phyloP scores from a whole-genome alignment of 2,797 vertebrate species.

The Acipenser oxyrinchus region DNA sequence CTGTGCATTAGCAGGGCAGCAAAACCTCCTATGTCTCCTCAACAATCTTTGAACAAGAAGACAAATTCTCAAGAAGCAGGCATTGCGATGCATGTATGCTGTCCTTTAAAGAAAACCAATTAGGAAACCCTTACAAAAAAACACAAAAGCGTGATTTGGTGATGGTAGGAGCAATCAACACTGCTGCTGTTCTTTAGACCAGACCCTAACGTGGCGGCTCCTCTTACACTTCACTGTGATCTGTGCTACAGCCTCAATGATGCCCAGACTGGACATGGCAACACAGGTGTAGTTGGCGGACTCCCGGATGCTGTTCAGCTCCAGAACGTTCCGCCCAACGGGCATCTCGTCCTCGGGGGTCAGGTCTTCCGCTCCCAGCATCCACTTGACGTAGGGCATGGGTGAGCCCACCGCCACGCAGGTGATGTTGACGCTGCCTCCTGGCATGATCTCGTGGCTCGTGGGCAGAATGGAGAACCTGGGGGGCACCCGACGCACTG shows the following conservation, averaged over 20 bases:
- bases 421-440: constrained; percentile 95
- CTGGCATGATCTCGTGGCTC: constrained; percentile 97
- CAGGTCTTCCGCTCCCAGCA: constrained; percentile 91
- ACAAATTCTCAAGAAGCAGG: neutral
- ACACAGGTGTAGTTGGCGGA: constrained; percentile 98
- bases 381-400: constrained; percentile 99
- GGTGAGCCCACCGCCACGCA: constrained; percentile 96
- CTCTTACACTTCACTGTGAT: constrained; percentile 97
- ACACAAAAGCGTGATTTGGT: neutral
- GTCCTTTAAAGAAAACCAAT: neutral
- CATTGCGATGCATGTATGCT: neutral
- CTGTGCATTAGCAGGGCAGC: no score
- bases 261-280: constrained; percentile 97
- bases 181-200: neutral
- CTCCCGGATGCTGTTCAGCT: constrained; percentile 88
- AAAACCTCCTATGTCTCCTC: no score
- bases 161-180: neutral
- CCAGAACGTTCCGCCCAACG: constrained; percentile 91
- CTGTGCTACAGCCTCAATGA: constrained; percentile 92
- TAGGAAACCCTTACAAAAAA: neutral
- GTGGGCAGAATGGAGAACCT: constrained; percentile 96
- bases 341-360: constrained; percentile 98
- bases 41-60: neutral
- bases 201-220: neutral
- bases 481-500: constrained; percentile 96